A percentile compares a stretch with the other conserved stretches of the same genome.
phyloP scores from a whole-genome alignment of 1,140 invertebrate species.

The Palaemon carinicauda region DNA sequence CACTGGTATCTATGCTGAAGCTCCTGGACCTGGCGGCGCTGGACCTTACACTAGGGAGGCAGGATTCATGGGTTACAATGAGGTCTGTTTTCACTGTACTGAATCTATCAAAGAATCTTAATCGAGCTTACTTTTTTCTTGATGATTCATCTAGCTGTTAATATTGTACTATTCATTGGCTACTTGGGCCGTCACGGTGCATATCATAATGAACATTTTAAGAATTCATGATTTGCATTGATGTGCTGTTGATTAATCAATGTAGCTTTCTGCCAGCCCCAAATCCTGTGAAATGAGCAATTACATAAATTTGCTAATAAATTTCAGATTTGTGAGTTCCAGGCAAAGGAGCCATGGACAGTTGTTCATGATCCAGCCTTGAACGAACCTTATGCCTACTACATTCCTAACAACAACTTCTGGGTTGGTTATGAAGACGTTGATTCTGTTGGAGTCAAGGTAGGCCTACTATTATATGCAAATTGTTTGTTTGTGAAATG shows the following conservation, averaged over 20 bases:
- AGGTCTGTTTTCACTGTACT: slow-evolving; percentile 67
- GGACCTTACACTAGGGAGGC: slow-evolving; percentile 80
- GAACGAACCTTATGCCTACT: slow-evolving; percentile 4
- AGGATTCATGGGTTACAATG: slow-evolving; percentile 85
- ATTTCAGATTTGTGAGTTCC: slow-evolving; percentile 55
- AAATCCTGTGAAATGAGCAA: no score
- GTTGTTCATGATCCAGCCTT: neutral
- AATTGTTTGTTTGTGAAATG: no score
- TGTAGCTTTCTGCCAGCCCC: no score
- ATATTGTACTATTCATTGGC: no score
- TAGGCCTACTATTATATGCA: neutral
- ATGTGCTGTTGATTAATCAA: no score
- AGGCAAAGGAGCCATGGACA: slow-evolving; percentile 50
- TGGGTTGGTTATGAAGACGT: slow-evolving; percentile 59
- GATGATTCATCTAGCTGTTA: no score
- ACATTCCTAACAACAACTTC: neutral
- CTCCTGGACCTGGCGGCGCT: slow-evolving; percentile 70
- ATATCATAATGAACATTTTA: no score
- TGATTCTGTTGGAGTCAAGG: slow-evolving; percentile 45
- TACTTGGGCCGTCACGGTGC: no score
- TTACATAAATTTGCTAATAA: neutral
- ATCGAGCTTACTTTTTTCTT: no score
- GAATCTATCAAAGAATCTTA: no score
- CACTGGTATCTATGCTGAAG: slow-evolving; percentile 69
- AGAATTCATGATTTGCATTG: no score